These are phyloP conservation scores for Lagenorhynchus albirostris DNA, from an alignment of 2,113 vertebrate genomes.

Conservation along the genomic window DNA sequence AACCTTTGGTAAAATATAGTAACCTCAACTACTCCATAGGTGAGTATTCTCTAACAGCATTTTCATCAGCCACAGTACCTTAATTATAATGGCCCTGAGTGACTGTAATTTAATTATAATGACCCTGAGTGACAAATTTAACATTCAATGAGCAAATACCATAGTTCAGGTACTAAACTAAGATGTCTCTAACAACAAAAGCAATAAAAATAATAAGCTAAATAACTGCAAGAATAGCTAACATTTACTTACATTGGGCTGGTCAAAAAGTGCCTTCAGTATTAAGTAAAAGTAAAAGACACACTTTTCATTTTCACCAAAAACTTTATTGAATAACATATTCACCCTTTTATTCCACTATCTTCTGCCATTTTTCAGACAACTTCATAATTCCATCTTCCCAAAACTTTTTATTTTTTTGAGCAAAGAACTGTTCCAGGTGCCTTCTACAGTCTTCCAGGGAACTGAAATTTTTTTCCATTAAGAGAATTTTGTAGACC, in stretches of 20 bases:
- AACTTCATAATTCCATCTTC: too few relatives aligned
- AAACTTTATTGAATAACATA: too few relatives aligned
- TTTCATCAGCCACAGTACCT: not conserved
- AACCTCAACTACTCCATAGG: not conserved
- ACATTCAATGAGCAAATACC: not conserved
- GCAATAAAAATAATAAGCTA: not conserved
- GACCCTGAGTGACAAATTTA: not conserved
- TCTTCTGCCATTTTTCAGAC: too few relatives aligned
- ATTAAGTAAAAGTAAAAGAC: too few relatives aligned
- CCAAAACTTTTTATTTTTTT: too few relatives aligned
- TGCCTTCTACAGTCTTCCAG: too few relatives aligned
- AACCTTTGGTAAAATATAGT: not conserved
- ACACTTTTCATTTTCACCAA: too few relatives aligned
- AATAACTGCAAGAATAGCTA: not conserved
- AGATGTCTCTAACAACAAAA: not conserved
- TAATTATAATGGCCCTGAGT: not conserved
- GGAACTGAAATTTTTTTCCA: too few relatives aligned
- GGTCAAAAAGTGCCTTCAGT: too few relatives aligned
- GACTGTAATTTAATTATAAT: not conserved
- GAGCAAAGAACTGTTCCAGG: too few relatives aligned
- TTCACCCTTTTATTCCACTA: too few relatives aligned
- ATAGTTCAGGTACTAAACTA: not conserved
- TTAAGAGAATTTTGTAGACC: too few relatives aligned
- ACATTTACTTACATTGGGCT: not conserved
- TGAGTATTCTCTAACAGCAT: not conserved